Conservation (phyloP, 2,797 vertebrate species). For the Poliocrania exsul region DNA sequence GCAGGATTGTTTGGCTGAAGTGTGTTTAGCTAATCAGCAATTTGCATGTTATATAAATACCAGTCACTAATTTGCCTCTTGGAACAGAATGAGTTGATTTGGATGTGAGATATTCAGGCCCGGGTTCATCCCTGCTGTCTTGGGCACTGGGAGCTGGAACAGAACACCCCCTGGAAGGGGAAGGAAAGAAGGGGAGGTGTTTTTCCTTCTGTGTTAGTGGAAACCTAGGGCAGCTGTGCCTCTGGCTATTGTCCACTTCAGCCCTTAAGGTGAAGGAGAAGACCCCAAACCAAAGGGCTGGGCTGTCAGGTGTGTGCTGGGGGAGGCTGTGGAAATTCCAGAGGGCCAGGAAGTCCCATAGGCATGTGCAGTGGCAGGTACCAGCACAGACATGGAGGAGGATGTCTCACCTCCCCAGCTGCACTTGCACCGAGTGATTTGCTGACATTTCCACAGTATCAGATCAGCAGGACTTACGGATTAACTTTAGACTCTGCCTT, state of each 20-base stretch:
- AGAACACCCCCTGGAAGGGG: not conserved
- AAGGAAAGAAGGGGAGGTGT: not conserved
- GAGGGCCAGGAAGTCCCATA: not conserved
- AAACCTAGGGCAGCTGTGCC: not conserved
- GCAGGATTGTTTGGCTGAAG: not conserved
- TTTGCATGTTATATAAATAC: not conserved
- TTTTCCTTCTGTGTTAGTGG: not conserved
- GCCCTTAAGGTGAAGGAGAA: not conserved
- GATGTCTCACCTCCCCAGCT: not conserved
- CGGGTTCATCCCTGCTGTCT: not conserved
- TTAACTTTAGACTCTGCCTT: conserved; percentile 71
- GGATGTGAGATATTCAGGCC: not conserved
- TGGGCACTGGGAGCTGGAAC: not conserved
- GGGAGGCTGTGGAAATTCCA: not conserved
- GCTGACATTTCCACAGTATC: not conserved
- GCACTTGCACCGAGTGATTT: not conserved
- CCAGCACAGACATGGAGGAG: not conserved
- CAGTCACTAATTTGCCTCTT: not conserved
- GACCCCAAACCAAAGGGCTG: not conserved
- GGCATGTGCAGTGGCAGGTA: too few relatives aligned
- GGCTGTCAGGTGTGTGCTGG: not conserved
- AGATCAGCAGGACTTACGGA: conserved; percentile 68
- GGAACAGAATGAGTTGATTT: not conserved
- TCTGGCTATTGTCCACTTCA: not conserved
- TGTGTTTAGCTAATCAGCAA: not conserved